phyloP scores from a whole-genome alignment of 2,888 invertebrate genomes.

The Hirtodrosophila histrioides region DNA sequence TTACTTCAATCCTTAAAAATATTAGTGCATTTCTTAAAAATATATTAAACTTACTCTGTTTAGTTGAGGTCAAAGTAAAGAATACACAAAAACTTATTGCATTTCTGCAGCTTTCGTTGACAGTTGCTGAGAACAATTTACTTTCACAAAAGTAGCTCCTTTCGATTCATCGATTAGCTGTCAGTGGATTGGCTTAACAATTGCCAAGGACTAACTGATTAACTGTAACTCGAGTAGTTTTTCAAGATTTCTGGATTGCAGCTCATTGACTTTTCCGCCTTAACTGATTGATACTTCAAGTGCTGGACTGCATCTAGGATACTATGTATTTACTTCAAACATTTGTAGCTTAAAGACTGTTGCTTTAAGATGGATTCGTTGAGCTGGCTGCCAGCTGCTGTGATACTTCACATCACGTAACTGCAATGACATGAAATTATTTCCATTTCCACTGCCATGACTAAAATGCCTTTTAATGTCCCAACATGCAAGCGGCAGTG shows the following conservation, averaged over 20 bases:
- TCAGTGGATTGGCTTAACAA: conserved; percentile 14
- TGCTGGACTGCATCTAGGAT: conserved; percentile 8
- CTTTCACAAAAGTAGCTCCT: not conserved
- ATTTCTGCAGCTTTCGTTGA: not conserved
- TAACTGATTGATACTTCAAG: conserved; percentile 6
- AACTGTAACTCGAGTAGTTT: conserved; percentile 21
- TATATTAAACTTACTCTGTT: too few species aligned
- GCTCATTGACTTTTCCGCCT: conserved; percentile 43
- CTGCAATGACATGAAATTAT: conserved; percentile 76
- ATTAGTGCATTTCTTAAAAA: too few species aligned
- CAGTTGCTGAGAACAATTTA: conserved; percentile 14
- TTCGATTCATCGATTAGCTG: conserved; percentile 38
- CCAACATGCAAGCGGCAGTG: conserved; percentile 19
- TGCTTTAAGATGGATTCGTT: conserved; percentile 18
- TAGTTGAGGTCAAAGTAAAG: too few species aligned
- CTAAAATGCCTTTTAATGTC: conserved; percentile 59
- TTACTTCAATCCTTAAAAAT: too few species aligned
- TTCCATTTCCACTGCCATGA: conserved; percentile 53
- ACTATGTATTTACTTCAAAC: conserved; percentile 2
- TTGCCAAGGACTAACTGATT: conserved; percentile 7
- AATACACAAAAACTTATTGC: too few species aligned
- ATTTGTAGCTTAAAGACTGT: conserved; percentile 5
- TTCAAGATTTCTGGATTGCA: conserved; percentile 22
- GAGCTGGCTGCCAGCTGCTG: conserved; percentile 1
- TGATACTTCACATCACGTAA: conserved; percentile 76